These are phyloP conservation scores for Conger conger DNA, from an alignment of 2,113 vertebrate genomes.

Conservation along the genomic window DNA sequence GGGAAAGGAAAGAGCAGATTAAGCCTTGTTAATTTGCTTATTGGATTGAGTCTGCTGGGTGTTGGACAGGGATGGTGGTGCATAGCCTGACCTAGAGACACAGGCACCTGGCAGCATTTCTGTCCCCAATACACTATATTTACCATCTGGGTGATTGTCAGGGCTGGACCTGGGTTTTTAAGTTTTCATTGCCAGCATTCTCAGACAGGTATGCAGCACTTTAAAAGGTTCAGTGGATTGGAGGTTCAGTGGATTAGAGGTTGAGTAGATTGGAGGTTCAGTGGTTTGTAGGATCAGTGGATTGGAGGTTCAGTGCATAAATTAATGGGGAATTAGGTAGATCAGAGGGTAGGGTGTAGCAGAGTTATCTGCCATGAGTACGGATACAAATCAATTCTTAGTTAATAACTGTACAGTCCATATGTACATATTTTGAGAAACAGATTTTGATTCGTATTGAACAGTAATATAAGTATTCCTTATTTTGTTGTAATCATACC, in stretches of 20 bases:
- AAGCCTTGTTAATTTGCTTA: not conserved
- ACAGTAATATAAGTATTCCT: too few species aligned
- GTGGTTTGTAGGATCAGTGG: not conserved
- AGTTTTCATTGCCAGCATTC: not conserved
- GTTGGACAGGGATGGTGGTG: not conserved
- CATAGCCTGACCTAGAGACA: not conserved
- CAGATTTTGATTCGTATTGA: too few species aligned
- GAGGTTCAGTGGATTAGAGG: too few species aligned
- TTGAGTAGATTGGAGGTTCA: not conserved
- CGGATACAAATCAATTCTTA: too few species aligned
- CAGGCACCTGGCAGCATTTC: not conserved
- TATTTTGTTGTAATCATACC: not conserved
- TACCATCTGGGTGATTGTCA: not conserved
- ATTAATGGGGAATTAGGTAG: not conserved
- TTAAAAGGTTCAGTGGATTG: not conserved
- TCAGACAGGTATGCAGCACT: not conserved
- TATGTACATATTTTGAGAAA: too few species aligned
- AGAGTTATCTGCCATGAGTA: not conserved
- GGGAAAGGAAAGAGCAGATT: slow-evolving; percentile 12
- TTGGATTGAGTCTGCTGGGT: slow-evolving; percentile 6
- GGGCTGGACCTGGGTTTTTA: not conserved
- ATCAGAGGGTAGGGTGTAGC: not conserved
- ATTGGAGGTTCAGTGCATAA: too few species aligned
- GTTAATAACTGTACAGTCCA: too few species aligned
- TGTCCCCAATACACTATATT: not conserved